Evolutionary conservation across 2,888 invertebrate genomes (phyloP).

Genomic region (Hyles lineata): DNA sequence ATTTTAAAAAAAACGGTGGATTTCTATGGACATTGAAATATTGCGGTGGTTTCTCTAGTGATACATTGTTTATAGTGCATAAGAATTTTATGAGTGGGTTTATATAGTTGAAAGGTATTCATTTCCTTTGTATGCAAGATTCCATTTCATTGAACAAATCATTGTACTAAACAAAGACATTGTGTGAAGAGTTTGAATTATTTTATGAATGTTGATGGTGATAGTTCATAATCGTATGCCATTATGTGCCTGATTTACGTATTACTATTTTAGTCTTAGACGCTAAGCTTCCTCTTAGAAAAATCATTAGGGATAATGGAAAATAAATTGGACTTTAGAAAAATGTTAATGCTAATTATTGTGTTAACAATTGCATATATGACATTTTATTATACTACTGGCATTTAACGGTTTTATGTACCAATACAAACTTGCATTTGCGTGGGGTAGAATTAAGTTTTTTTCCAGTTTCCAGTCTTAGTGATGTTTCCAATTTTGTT

Average conservation of each 20-base stretch:
- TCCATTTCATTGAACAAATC: slow-evolving; percentile 6
- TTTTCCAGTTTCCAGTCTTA: slow-evolving; percentile 18
- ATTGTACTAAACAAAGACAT: not conserved
- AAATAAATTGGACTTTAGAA: slow-evolving; percentile 12
- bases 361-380: not conserved
- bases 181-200: not conserved
- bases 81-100: slow-evolving; percentile 1
- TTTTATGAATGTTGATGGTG: slow-evolving; percentile 7
- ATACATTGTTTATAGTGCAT: not conserved
- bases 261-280: slow-evolving; percentile 41
- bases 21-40: not conserved
- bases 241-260: slow-evolving; percentile 67
- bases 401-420: slow-evolving; percentile 17
- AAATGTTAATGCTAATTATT: not conserved
- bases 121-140: not conserved
- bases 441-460: slow-evolving; percentile 36
- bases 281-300: slow-evolving; percentile 23
- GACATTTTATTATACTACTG: slow-evolving; percentile 5
- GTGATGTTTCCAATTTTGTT: slow-evolving; percentile 56
- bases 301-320: not conserved
- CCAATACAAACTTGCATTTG: slow-evolving; percentile 29
- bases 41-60: not conserved
- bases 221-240: slow-evolving; percentile 50
- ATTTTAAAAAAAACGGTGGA: not conserved
- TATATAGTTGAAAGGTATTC: not conserved